Evolutionary conservation across 2,113 vertebrate genomes (phyloP), one percentile per base, ranked within the genome.

Genomic region (Prinia subflava): DNA sequence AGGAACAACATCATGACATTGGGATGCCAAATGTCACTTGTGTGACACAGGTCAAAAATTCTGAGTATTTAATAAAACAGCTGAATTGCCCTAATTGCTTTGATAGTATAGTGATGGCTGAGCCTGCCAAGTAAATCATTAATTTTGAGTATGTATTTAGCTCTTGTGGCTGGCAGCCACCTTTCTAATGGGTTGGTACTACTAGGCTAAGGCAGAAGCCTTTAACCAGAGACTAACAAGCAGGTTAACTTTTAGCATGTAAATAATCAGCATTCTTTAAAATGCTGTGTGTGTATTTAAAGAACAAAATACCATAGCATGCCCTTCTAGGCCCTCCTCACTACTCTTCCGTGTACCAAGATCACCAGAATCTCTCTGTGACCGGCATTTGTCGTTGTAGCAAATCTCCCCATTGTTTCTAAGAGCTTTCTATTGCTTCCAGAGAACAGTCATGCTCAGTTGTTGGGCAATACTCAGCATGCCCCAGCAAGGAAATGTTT

Each of bases 81-180:
- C 35, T 90, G 86, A 85, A 85, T 82, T 91, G 49, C 27, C 75
- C 67, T 76, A 79, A 31, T 67, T 80, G 35, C 55, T 95, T 92
- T 74, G 80, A 83, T 75, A 90, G 82, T 87, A 81, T 44, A 91
- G 22, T 65, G 59, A 59, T 52, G 86, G 56, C 82, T 85, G 81
- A 96, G 46, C 47, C 57, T 91, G 77, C 71, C 95, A 92, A 95
- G 87, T 90, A 91, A 95, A 90, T 88, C 91, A 92, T 82, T 92
- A 92, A 93, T 96, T 96, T 95, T 6, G 5, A 88, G 57, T 52
- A 76, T 27, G 20, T 57, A 30, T 82, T 96, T 88, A 82, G 78
- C 67, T 87, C 82, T 76, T 47, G 63, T 79, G 74, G 67, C 91
- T 91, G 81, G 80, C 80, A 95, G 69, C 62, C 82, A 79, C 83